phyloP scores from a whole-genome alignment of 2,797 vertebrate genomes.

The Morelia viridis region DNA sequence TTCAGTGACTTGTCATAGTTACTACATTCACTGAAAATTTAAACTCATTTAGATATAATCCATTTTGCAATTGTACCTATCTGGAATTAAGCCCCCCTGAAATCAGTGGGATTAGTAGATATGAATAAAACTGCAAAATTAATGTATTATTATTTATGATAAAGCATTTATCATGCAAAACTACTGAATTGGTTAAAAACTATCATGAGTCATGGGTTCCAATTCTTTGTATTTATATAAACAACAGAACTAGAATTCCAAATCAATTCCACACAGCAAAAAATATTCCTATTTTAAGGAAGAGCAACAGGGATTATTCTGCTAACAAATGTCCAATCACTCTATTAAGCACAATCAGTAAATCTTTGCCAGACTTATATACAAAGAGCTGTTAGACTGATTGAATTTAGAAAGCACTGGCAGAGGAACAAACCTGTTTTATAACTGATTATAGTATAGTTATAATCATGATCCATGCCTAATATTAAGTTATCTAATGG shows the following conservation, averaged over 20 bases:
- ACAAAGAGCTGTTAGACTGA: neutral
- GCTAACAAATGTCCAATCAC: neutral
- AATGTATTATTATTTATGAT: neutral
- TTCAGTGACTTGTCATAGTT: neutral
- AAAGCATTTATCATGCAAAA: neutral
- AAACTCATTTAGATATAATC: neutral
- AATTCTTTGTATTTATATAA: neutral
- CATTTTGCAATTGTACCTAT: neutral
- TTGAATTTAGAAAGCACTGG: neutral
- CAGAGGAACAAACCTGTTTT: neutral
- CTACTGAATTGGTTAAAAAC: neutral
- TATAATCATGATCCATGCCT: neutral
- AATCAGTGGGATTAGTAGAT: neutral
- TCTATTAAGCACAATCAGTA: neutral
- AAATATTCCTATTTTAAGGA: neutral
- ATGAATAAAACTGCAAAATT: neutral
- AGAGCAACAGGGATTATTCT: neutral
- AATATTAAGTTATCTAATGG: neutral
- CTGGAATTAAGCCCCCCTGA: neutral
- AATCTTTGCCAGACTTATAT: neutral
- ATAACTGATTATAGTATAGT: neutral
- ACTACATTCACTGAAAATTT: neutral
- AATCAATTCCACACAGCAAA: neutral
- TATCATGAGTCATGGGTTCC: neutral
- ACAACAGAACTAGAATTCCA: neutral